Evolutionary conservation across 2,888 invertebrate genomes (phyloP).

Genomic region (Limenitis camilla): DNA sequence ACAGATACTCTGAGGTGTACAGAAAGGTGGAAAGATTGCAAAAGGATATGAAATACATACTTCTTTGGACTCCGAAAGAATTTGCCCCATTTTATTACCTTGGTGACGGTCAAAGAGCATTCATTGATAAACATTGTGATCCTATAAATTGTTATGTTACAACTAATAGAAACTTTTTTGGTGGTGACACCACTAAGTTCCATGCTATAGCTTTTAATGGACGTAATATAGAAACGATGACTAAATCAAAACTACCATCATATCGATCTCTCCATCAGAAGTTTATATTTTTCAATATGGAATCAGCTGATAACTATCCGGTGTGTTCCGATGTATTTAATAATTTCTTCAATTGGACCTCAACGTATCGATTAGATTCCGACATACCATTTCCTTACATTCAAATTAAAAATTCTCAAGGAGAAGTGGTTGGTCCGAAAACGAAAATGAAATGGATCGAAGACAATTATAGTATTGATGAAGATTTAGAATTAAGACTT

Average conservation of each 20-base stretch:
- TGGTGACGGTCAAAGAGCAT: conserved; percentile 44
- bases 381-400: conserved; percentile 56
- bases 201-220: conserved; percentile 59
- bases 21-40: conserved; percentile 40
- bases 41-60: conserved; percentile 47
- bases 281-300: conserved; percentile 57
- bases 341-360: conserved; percentile 62
- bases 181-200: conserved; percentile 42
- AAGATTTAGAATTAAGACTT: conserved; percentile 32
- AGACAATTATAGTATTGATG: conserved; percentile 27
- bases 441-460: conserved; percentile 37
- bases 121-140: conserved; percentile 52
- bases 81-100: conserved; percentile 47
- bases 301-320: conserved; percentile 57
- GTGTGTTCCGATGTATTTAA: conserved; percentile 44
- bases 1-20: conserved; percentile 48
- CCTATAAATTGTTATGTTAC: conserved; percentile 54
- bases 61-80: conserved; percentile 48
- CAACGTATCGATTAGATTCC: conserved; percentile 58
- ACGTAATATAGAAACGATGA: conserved; percentile 32
- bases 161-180: conserved; percentile 37
- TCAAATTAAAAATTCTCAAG: conserved; percentile 37
- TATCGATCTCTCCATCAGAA: conserved; percentile 45
- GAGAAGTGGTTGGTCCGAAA: conserved; percentile 50
- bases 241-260: conserved; percentile 33